Evolutionary conservation across 2,797 vertebrate genomes (phyloP), one percentile per base, ranked within the genome.

Genomic region (Neopelma chrysocephalum): DNA sequence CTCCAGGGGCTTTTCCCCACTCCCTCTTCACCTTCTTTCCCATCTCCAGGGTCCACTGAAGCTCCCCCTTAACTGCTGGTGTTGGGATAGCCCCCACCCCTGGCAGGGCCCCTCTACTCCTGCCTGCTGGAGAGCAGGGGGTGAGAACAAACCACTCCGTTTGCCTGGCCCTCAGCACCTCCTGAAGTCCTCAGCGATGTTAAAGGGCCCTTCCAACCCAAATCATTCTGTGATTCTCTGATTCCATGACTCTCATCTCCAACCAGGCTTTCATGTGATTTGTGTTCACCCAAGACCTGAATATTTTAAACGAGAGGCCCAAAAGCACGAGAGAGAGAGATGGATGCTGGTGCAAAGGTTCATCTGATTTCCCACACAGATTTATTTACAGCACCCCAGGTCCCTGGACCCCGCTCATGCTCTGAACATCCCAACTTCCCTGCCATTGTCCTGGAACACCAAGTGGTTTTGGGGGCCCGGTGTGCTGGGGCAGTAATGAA

Each of bases 401-500:
- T 27, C 79, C 34, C 75, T 64, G 88, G 36, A 40, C 12, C 43
- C 47, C 1, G 1, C 61, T 48, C 2, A 0, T 15, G 38, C 64
- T 50, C 38, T 1, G 1, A 42, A 65, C 62, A 61, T 87, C 66
- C 60, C 2, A 0, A 4, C 43, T 92, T 78, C 89, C 64, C 85
- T 77, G 64, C 36, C n/a, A 8, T 60, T 64, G 54, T 61, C 73
- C 91, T 27, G 81, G 50, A 78, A 12, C 50, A 68, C 57, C 50
- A 80, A 66, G 73, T 10, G 5, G 54, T 56, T 82, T 58, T 32
- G 36, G 81, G 80, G 87, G 40, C 89, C 91, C 13, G 64, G 87
- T 89, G 95, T 87, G 89, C 75, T 9, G 5, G 91, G 87, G 60
- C 90, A 71, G 64, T 97, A 98, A 98, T 97, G 95, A 98, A 97